Evolutionary conservation across 2,113 vertebrate species (phyloP), one percentile per base, ranked within the genome.

Genomic region (Pomatostomus ruficeps): DNA sequence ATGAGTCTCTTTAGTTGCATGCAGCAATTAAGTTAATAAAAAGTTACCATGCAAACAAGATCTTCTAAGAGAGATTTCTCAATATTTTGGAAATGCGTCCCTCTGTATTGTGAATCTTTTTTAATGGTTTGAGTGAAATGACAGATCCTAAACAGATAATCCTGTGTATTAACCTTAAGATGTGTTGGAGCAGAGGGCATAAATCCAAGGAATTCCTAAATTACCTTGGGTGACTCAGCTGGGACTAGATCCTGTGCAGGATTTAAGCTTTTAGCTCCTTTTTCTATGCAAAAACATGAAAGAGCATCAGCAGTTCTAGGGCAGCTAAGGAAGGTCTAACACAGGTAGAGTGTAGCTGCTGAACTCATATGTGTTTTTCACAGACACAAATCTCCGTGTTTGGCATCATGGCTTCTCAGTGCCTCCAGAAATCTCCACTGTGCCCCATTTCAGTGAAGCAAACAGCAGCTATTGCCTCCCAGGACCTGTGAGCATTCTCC

Each of bases 21-120:
- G 61, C 63, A 83, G 67, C 49, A 94, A 95, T 94, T 94, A 96
- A 80, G 63, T 88, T 85, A 91, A 90, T 92, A 92, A 77, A 80
- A 94, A 83, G 71, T 77, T 83, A 79, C 14, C 82, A 77, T 77
- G 55, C 31, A 93, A 93, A 77, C 79, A 82, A 76, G 57, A 33
- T 40, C 49, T 82, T 51, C 26, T 82, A 48, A 83, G 82, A 85
- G 35, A 89, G 57, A 48, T 40, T 79, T 84, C 46, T 78, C 67
- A 93, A 82, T 74, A 92, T 68, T 93, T 91, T 91, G 85, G 76
- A 90, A 88, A 51, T n/a, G 4, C 43, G 59, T 89, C 58, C 29
- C 29, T 93, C 67, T 93, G 13, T 66, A 62, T 59, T 70, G 42
- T 45, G 74, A 87, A 75, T 65, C 14, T 62, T 43, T 36, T 36